Base-by-base conservation (phyloP, 2,113 vertebrate genomes). In the Bostrychus sinensis region DNA sequence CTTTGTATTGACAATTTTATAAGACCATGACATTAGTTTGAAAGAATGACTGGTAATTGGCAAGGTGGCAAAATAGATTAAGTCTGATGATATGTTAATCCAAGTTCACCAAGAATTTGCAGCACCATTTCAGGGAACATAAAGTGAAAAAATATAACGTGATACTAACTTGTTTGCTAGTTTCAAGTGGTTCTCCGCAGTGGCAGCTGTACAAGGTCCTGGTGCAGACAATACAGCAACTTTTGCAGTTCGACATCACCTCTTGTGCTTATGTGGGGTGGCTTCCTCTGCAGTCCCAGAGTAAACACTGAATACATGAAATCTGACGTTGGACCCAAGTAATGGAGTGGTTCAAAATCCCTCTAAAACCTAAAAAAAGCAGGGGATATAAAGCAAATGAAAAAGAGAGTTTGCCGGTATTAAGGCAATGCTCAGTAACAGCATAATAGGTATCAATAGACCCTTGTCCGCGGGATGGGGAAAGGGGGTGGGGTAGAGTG, bases 151-250 rank as follows among this genome's bases (percentile, higher is more conserved):
- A 14, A 56, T 9, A 59, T 10, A 59, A 43, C 12, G 1, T 16
- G 8, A 66, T 38, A 83, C 90, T 86, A 26, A 92, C 91, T 56
- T 80, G 83, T 39, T n/a, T 70, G 0, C 1, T 37, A 0, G 4
- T 72, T 5, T 17, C 6, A 7, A 11, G 72, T 0, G 38, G 1
- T 1, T 19, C 14, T 11, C n/a, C 86, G 87, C 85, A 84, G 28
- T 60, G 30, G 74, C 92, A 93, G 75, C 91, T 90, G 13, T 90
- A 91, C 14, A 85, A 28, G 17, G 84, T 88, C 56, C 82, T 77
- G 72, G 72, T 72, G 79, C 76, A 92, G 32, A 73, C 64, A 34
- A 53, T 57, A 51, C 75, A 81, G 0, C 78, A 85, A 12, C 42
- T 45, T 0, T 62, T 50, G 4, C 30, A 28, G 13, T 20, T 19